A percentile compares a stretch with the other conserved stretches of the same genome.
Conservation (phyloP, 2,113 vertebrate genomes). For the Noturus placidus region DNA sequence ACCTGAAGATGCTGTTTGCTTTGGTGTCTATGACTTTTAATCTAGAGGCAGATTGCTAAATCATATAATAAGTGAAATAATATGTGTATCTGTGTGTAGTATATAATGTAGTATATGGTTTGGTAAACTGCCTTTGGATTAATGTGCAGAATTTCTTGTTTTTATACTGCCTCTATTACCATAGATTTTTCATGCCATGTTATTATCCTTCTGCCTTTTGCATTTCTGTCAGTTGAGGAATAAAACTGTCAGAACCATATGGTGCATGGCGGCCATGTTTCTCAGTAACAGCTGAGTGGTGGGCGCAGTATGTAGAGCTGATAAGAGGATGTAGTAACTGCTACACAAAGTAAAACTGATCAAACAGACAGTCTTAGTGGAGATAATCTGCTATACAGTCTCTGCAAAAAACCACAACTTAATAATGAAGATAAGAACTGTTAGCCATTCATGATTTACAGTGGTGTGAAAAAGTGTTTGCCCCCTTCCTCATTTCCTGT, state of each 20-base stretch:
- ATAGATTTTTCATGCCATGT: background rate
- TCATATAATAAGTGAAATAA: background rate
- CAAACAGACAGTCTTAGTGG: background rate
- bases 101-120: background rate
- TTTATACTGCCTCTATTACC: background rate
- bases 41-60: background rate
- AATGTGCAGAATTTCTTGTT: background rate
- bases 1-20: background rate
- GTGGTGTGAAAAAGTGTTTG: too few species aligned
- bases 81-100: background rate
- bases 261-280: conserved; percentile 8
- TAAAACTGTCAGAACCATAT: conserved; percentile 26
- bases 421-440: background rate
- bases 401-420: background rate
- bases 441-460: too few species aligned
- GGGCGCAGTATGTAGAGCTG: conserved; percentile 2
- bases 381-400: background rate
- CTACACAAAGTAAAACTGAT: conserved; percentile 18
- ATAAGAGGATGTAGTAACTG: conserved; percentile 15
- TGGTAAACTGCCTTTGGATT: background rate
- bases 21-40: background rate
- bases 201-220: background rate
- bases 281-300: conserved; percentile 25
- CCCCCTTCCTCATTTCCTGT: too few species aligned
- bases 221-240: conserved; percentile 15